Percentiles rank a stretch among this genome's conserved stretches.
phyloP scores from a whole-genome alignment of 1,140 invertebrate genomes.

The Physella acuta region DNA sequence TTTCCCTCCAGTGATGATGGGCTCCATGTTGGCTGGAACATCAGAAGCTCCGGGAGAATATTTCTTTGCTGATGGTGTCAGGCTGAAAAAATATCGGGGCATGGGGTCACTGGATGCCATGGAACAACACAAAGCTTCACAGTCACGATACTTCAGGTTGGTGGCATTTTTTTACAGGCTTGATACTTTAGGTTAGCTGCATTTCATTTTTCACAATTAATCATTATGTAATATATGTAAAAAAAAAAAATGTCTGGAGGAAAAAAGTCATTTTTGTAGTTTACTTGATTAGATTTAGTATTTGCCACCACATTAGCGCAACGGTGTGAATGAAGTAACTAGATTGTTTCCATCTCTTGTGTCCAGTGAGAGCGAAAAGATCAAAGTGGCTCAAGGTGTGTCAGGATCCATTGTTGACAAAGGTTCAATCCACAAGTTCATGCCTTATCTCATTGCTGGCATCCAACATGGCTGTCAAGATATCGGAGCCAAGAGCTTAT shows the following conservation, averaged over 20 bases:
- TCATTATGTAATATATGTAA: no score
- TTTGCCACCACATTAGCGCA: background rate
- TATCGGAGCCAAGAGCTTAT: constrained; percentile 75
- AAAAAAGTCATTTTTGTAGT: background rate
- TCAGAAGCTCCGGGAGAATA: constrained; percentile 98
- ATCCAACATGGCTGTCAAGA: constrained; percentile 97
- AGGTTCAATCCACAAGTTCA: constrained; percentile 91
- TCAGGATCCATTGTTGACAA: constrained; percentile 99
- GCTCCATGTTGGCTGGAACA: constrained; percentile 94
- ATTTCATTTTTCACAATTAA: no score
- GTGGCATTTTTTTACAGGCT: no score
- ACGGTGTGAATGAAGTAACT: no score
- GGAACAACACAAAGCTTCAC: constrained; percentile 67
- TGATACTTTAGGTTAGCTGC: no score
- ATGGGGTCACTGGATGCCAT: constrained; percentile 99
- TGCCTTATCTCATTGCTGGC: constrained; percentile 94
- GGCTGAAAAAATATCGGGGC: constrained; percentile 97
- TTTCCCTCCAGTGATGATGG: constrained; percentile 91
- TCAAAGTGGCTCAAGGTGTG: constrained; percentile 98
- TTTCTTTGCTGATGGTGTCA: constrained; percentile 96
- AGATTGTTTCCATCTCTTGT: no score
- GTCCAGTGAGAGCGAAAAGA: constrained; percentile 83
- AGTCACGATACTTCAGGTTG: constrained; percentile 58
- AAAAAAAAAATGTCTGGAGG: no score
- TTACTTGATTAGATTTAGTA: background rate